A percentile compares a stretch with the other conserved stretches of the same genome.
These are phyloP conservation scores for Drosophila conformis DNA, from an alignment of 2,888 invertebrate genomes.

Conservation along the genomic window DNA sequence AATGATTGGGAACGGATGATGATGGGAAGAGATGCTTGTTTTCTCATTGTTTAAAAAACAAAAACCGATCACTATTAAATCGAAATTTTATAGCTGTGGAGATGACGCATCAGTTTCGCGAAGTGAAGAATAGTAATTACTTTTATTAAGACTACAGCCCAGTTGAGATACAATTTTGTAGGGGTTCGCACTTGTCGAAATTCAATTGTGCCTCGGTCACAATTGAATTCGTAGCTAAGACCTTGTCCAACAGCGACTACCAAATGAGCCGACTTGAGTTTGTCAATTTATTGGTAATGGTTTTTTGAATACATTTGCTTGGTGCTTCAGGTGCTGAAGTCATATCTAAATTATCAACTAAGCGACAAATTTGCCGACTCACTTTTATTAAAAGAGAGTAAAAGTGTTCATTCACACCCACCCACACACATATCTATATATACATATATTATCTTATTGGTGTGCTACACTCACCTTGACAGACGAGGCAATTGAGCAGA, in stretches of 20 bases:
- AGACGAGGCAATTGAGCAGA: slow-evolving; percentile 72
- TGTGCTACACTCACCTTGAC: slow-evolving; percentile 78
- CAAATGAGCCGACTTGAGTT: slow-evolving; percentile 6
- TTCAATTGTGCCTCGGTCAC: slow-evolving; percentile 40
- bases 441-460: background rate
- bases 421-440: background rate
- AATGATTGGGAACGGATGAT: background rate
- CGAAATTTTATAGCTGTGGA: slow-evolving; percentile 9
- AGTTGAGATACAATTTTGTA: slow-evolving; percentile 15
- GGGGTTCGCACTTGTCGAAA: slow-evolving; percentile 16
- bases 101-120: slow-evolving; percentile 54
- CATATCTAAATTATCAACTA: slow-evolving; percentile 33
- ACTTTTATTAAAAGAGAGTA: slow-evolving; percentile 12
- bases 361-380: background rate
- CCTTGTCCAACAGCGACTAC: slow-evolving; percentile 36
- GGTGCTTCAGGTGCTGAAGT: slow-evolving; percentile 14
- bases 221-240: slow-evolving; percentile 21
- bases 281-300: slow-evolving; percentile 25
- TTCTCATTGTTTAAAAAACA: slow-evolving; percentile 16
- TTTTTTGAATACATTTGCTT: slow-evolving; percentile 14
- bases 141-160: slow-evolving; percentile 14
- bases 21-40: background rate
- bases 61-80: background rate
- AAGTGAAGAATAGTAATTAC: slow-evolving; percentile 17
- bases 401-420: slow-evolving; percentile 17